Base-by-base conservation (phyloP, 2,888 invertebrate genomes). In the Synergus laeviventris region DNA sequence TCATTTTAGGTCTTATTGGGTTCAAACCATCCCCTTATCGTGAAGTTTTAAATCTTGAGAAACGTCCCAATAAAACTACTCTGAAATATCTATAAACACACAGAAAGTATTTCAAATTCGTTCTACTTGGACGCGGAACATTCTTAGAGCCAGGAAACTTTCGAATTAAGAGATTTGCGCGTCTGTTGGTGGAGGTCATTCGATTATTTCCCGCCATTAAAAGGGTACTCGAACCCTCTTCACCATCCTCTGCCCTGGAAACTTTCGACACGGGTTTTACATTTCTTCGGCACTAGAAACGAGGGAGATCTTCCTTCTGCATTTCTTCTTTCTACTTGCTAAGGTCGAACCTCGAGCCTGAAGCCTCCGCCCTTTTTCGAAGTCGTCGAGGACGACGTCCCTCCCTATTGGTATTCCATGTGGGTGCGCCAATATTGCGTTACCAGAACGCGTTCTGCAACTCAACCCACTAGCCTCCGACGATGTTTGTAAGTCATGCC, bases 391-490 rank as follows among this genome's bases (percentile, higher is more conserved):
- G 74, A 77, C 76, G 73, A 82, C 79, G 80, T 82, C 81, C 80
- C 75, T 76, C 78, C 81, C 77, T 82, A 89, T 90, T 90, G 88
- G 87, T 90, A 90, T 90, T 90, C 90, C 84, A 81, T 76, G 77
- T 85, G 78, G 85, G 83, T 87, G 79, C 86, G 86, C 88, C 90
- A 89, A 90, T 90, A 90, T 90, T 90, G 90, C 90, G 89, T 90
- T 90, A 90, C 89, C 83, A 85, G 85, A 83, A 90, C 90, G 89
- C 89, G 90, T 83, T 83, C 86, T 86, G 89, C 87, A 90, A 85
- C 84, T 84, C 85, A 84, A 88, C 84, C 85, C 83, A 83, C 84
- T 81, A 83, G 82, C 81, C 82, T 81, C 78, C 77, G 82, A 56
- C 79, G 79, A 77, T 80, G 81, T 83, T 86, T 85, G 87, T 87